Base-by-base conservation (phyloP, 53 echinoderm and acorn worm genomes). In the Stichopus horrens region DNA sequence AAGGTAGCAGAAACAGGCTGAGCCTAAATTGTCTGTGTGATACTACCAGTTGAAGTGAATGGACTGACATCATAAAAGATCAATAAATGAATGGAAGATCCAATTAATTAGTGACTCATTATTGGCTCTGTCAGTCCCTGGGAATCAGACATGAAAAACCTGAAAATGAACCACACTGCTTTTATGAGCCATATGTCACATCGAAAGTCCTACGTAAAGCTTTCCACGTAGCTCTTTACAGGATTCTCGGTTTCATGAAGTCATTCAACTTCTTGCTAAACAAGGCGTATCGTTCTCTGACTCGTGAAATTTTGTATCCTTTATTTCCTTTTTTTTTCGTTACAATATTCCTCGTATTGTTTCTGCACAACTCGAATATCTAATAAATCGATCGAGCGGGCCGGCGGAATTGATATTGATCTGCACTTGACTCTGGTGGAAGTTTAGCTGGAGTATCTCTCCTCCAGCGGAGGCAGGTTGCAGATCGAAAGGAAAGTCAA, bases 231-330 rank as follows among this genome's bases (percentile, higher is more conserved):
- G 37, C 8, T 59, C 59, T 9, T 59, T 4, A 59, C 59, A 59
- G 59, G 59, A 59, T 11, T 59, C 71, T 71, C 14, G 18, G n/a
- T 71, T 18, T 71, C 71, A 19, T 18, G 71, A 71, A 71, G 71
- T 71, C 71, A 71, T 71, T 71, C 71, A 71, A 71, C 71, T 71
- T 71, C n/a, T 59, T 59, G 59, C 59, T n/a, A 71, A 37, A 71
- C 19, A 71, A 71, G 71, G 71, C 71, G 19, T 71, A 71, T 71
- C 11, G 11, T 63, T 63, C 63, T 8, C 16, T 13, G 10, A 13
- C 20, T 7, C 71, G 19, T 71, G 18, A 20, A 20, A 71, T 18
- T 71, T 71, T 71, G 37, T 37, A 37, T 37, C 37, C 37, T 71
- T 71, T 14, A n/a, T 71, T 13, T 71, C 18, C 16, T 68, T 71